Base-by-base conservation (phyloP, 2,113 vertebrate species). In the Micronycteris hirsuta region DNA sequence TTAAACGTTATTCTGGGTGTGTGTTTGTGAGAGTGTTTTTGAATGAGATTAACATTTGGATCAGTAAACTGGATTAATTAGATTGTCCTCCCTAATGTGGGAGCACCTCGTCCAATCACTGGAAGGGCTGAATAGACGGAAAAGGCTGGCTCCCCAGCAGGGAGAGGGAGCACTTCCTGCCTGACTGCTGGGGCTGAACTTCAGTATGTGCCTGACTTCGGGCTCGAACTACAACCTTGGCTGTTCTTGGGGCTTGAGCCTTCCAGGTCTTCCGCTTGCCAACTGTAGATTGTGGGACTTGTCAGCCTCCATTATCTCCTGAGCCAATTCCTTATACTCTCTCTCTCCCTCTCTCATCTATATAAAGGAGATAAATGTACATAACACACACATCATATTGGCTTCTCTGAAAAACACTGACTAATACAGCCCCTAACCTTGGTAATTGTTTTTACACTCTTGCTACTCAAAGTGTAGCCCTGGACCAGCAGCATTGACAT, bases 41-140 rank as follows among this genome's bases (percentile, higher is more conserved):
- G 52, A 81, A 77, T 47, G 84, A 73, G 26, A 63, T 74, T 86
- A 80, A 83, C 63, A 70, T 83, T 74, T 70, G 81, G 38, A 24
- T 45, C 65, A 19, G 7, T 76, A 65, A 36, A 84, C 5, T 31
- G 28, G 76, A 14, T 56, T 61, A 85, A 65, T n/a, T 33, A 93
- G 36, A 90, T 54, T 77, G 36, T 67, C 49, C 10, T 78, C 9
- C 14, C 45, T 61, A 10, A 26, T 56, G 5, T 11, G 38, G 28
- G n/a, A 26, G n/a, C 15, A 24, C 16, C 63, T 63, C 52, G 56
- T 82, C 36, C 16, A 43, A 28, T 84, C 26, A 68, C 5, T 8
- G 54, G 63, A 58, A 81, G 52, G 36, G 10, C 26, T 16, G 71
- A 90, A 63, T 16, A 70, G 63, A 87, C 76, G 3, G 38, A 52